Percentiles rank a stretch among this genome's conserved stretches.
Evolutionary conservation across 35 echinoderm and acorn worm genomes (phyloP).

Genomic region (Strongylocentrotus purpuratus): DNA sequence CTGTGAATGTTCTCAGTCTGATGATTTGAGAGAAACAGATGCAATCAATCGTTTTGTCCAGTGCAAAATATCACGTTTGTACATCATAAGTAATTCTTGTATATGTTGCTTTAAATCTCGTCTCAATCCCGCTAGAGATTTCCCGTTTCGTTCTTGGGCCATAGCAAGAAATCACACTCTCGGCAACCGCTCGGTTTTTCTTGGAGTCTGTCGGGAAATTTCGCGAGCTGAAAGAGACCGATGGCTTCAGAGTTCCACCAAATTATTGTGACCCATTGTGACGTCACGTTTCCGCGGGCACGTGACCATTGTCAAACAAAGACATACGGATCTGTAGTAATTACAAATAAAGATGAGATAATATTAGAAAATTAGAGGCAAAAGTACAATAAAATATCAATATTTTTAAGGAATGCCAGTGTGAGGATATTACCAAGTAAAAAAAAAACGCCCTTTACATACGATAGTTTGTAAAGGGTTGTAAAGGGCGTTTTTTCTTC

Average conservation of each 20-base stretch:
- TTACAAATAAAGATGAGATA: not conserved
- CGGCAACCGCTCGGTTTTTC: not conserved
- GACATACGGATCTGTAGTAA: slow-evolving; percentile 30
- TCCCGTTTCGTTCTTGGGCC: not conserved
- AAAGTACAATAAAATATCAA: not conserved
- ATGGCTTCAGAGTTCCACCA: not conserved
- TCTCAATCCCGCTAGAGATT: not conserved
- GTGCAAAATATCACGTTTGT: not conserved
- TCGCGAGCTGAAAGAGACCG: not conserved
- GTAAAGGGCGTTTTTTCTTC: too few species aligned
- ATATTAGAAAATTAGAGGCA: not conserved
- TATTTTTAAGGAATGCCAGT: too few species aligned
- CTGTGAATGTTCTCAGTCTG: not conserved
- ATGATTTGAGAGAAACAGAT: not conserved
- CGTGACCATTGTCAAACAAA: slow-evolving; percentile 54
- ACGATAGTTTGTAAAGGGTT: too few species aligned
- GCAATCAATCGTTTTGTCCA: not conserved
- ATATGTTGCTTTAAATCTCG: not conserved
- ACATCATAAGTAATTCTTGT: not conserved
- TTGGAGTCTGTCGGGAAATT: not conserved
- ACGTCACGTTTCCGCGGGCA: slow-evolving; percentile 40
- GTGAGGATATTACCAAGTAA: too few species aligned
- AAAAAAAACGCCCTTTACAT: too few species aligned
- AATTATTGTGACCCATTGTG: not conserved
- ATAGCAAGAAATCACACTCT: not conserved